Evolutionary conservation across 2,888 invertebrate species (phyloP).

Genomic region (Ypsolopha sequella): DNA sequence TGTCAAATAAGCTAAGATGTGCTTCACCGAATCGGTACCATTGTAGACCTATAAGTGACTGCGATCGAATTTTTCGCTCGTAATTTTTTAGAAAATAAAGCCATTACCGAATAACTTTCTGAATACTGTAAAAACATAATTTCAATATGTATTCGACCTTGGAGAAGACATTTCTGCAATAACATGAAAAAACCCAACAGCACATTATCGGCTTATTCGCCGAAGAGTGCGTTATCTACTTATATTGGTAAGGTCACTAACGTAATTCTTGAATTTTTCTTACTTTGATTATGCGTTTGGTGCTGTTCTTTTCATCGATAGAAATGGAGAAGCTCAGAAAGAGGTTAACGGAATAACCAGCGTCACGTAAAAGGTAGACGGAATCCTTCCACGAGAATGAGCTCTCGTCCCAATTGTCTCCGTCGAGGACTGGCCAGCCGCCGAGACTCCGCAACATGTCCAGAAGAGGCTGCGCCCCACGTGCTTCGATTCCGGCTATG

Average conservation of each 20-base stretch:
- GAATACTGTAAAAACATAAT: too few relatives aligned
- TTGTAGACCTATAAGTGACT: too few relatives aligned
- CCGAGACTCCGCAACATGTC: constrained; percentile 83
- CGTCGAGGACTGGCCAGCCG: constrained; percentile 94
- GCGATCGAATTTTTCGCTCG: too few relatives aligned
- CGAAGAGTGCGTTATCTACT: too few relatives aligned
- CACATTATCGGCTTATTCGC: too few relatives aligned
- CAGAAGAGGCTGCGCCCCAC: constrained; percentile 80
- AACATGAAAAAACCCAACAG: not conserved
- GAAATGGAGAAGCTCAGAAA: constrained; percentile 92
- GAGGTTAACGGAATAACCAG: constrained; percentile 91
- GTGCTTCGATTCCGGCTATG: constrained; percentile 83
- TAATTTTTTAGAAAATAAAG: too few relatives aligned
- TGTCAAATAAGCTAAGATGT: too few relatives aligned
- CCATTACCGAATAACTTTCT: too few relatives aligned
- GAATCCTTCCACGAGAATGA: constrained; percentile 86
- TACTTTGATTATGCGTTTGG: constrained; percentile 87
- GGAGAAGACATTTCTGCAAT: not conserved
- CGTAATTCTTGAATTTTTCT: constrained; percentile 35
- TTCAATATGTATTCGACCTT: too few relatives aligned
- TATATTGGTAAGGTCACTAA: too few relatives aligned
- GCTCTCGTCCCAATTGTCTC: constrained; percentile 77
- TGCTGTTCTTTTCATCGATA: constrained; percentile 90
- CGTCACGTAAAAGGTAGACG: constrained; percentile 82
- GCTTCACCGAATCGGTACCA: too few relatives aligned